Conservation (phyloP, 2,888 invertebrate species). For the Volucella inanis region DNA sequence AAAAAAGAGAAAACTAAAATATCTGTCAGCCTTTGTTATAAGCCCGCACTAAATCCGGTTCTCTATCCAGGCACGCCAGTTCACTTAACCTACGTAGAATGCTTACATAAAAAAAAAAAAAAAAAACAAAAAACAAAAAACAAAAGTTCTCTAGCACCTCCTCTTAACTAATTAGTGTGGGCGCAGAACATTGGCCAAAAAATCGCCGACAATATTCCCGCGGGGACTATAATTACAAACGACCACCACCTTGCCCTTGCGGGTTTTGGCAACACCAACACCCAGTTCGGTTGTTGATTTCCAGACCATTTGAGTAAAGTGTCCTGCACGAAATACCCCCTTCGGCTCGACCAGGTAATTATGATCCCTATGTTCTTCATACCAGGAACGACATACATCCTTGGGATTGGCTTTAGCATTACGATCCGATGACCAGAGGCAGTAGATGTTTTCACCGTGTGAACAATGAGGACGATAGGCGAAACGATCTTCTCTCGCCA, state of each 20-base stretch:
- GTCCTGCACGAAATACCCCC: constrained; percentile 85
- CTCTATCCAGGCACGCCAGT: constrained; percentile 67
- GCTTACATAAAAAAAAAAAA: constrained; percentile 24
- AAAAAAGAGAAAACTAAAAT: constrained; percentile 11
- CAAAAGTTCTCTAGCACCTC: not conserved
- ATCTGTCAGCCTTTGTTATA: constrained; percentile 63
- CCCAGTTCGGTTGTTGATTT: constrained; percentile 88
- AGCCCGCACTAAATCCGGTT: constrained; percentile 46
- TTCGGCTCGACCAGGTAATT: constrained; percentile 83
- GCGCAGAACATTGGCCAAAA: constrained; percentile 76
- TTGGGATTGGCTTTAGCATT: constrained; percentile 84
- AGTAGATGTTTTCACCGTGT: constrained; percentile 86
- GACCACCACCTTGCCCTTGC: constrained; percentile 91
- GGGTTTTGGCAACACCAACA: constrained; percentile 88
- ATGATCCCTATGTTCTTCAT: constrained; percentile 85
- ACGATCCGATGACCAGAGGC: constrained; percentile 85
- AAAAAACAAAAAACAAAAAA: not conserved
- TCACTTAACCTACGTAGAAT: constrained; percentile 54
- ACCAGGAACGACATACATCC: constrained; percentile 85
- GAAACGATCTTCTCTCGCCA: constrained; percentile 87
- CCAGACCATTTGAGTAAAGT: constrained; percentile 90
- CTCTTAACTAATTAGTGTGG: constrained; percentile 64
- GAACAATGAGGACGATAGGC: constrained; percentile 86
- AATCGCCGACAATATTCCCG: constrained; percentile 78
- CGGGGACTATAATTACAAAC: constrained; percentile 84